phyloP scores from a whole-genome alignment of 2,888 invertebrate genomes.

The Scaptodrosophila latifasciaeformis region DNA sequence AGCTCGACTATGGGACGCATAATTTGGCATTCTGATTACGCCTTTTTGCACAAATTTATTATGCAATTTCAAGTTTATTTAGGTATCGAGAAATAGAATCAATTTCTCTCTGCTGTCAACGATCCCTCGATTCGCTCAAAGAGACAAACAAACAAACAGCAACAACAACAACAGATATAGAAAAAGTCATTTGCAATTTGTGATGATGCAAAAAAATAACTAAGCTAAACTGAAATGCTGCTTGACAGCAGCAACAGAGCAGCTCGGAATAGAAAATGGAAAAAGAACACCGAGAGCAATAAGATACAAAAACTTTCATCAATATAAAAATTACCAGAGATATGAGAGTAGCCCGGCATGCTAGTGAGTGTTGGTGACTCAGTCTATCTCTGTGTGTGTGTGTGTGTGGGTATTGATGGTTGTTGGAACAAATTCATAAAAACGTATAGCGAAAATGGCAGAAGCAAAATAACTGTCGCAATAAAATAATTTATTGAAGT shows the following conservation, averaged over 20 bases:
- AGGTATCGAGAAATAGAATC: slow-evolving; percentile 41
- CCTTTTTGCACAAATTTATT: slow-evolving; percentile 58
- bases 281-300: neutral
- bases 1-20: no score
- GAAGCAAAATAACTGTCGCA: slow-evolving; percentile 68
- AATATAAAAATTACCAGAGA: slow-evolving; percentile 9
- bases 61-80: slow-evolving; percentile 53
- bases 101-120: slow-evolving; percentile 40
- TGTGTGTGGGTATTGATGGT: slow-evolving; percentile 15
- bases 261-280: slow-evolving; percentile 1
- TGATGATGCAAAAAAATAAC: slow-evolving; percentile 26
- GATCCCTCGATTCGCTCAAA: slow-evolving; percentile 4
- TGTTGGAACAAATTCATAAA: slow-evolving; percentile 49
- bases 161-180: slow-evolving; percentile 40
- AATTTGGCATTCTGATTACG: no score
- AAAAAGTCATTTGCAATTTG: slow-evolving; percentile 67
- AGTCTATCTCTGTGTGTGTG: slow-evolving; percentile 10
- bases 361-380: no score
- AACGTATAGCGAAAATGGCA: no score
- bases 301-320: neutral
- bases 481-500: slow-evolving; percentile 72
- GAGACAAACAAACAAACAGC: slow-evolving; percentile 11
- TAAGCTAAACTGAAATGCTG: slow-evolving; percentile 36
- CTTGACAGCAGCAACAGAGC: slow-evolving; percentile 37
- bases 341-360: no score